These are phyloP conservation scores for Brenthis hecate DNA, from an alignment of 2,888 invertebrate species.

Conservation along the genomic window DNA sequence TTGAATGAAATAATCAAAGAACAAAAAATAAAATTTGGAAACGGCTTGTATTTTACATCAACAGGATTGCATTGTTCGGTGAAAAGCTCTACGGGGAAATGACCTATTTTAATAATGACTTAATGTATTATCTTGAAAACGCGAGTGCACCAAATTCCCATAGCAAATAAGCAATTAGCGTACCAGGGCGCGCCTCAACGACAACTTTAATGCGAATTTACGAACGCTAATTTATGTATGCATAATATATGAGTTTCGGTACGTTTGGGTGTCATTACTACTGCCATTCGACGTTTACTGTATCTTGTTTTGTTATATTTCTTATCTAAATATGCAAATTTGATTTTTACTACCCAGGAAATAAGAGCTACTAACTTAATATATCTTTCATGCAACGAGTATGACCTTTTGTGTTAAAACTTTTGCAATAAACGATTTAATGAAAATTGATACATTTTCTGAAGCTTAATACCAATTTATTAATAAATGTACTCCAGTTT, in stretches of 20 bases:
- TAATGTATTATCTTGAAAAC: conserved; percentile 25
- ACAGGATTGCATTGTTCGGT: background rate
- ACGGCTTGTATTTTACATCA: background rate
- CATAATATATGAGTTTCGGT: conserved; percentile 29
- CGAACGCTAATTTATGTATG: conserved; percentile 32
- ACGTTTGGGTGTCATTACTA: conserved; percentile 24
- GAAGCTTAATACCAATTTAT: conserved; percentile 18
- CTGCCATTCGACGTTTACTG: conserved; percentile 14
- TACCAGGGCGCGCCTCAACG: conserved; percentile 12
- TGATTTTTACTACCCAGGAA: background rate
- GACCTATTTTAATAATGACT: conserved; percentile 24
- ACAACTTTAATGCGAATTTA: conserved; percentile 33
- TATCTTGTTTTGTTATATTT: background rate
- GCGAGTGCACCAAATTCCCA: conserved; percentile 21
- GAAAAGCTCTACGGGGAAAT: conserved; percentile 30
- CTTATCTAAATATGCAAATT: conserved; percentile 2
- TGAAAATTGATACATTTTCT: conserved; percentile 20
- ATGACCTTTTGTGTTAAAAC: conserved; percentile 9
- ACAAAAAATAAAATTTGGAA: background rate
- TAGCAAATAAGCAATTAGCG: conserved; percentile 34
- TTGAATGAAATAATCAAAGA: background rate
- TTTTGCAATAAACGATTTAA: conserved; percentile 19
- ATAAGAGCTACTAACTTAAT: conserved; percentile 13
- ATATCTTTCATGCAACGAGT: background rate
- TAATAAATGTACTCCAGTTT: conserved; percentile 18